Evolutionary conservation across 2,113 vertebrate species (phyloP), one percentile per base, ranked within the genome.

Genomic region (Loxodonta africana): DNA sequence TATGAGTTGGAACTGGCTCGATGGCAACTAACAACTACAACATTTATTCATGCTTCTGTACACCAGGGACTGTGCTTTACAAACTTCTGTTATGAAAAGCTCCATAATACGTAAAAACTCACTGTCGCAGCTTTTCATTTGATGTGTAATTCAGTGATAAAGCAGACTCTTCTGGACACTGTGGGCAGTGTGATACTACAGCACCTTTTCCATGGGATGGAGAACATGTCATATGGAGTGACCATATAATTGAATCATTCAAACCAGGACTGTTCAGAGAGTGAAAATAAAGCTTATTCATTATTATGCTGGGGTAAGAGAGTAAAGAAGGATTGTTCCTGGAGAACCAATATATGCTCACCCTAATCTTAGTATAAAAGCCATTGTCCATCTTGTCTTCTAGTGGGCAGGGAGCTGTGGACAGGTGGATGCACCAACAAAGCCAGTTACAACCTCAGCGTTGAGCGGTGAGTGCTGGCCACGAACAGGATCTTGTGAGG

Each of bases 181-280:
- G 2, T 2, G 44, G 23, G 28, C n/a, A 78, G 33, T 53, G 4
- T 51, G 53, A 73, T 12, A 67, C 26, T 83, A 44, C 5, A 78
- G 53, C 4, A 44, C 83, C 8, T 78, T n/a, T 86, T 85, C 46
- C 28, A 12, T 5, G 48, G 18, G 12, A 41, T 25, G 89, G 57
- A 87, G 9, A 57, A 71, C 17, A 71, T 65, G 74, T 65, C 20
- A 12, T 48, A 65, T 14, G 6, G 6, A 92, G 11, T 25, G 44
- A 96, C 1, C 0, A 53, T n/a, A 26, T 63, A 80, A 92, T 71
- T 89, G 83, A 77, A 71, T 89, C 15, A 71, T 63, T 92, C 25
- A 96, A 91, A 90, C 25, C 26, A 65, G 33, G 1, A 69, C 21
- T 51, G 91, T 65, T 78, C 87, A 69, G 21, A 80, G 94, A 73